phyloP scores from a whole-genome alignment of 1,140 invertebrate species.

The Plectrocnemia conspersa region DNA sequence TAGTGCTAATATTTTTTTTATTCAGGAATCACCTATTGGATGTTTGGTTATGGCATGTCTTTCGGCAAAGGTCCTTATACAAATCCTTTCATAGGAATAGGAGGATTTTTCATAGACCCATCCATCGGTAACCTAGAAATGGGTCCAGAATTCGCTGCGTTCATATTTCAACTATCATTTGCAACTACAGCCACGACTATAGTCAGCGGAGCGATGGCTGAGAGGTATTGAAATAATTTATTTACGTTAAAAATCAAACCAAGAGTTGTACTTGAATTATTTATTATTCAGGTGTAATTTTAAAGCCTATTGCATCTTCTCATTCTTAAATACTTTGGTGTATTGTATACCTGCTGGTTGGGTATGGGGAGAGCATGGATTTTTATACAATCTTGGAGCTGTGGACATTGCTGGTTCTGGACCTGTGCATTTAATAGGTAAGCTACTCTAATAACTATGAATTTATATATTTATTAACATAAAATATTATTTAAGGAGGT shows the following conservation, averaged over 20 bases:
- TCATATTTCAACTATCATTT: constrained; percentile 84
- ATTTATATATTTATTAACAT: constrained; percentile 25
- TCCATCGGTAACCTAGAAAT: constrained; percentile 62
- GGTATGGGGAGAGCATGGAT: constrained; percentile 85
- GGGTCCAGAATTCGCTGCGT: constrained; percentile 75
- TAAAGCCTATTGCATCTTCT: constrained; percentile 86
- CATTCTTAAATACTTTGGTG: constrained; percentile 81
- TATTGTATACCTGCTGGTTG: constrained; percentile 93
- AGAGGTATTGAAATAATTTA: constrained; percentile 70
- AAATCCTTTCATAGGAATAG: constrained; percentile 71
- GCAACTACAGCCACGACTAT: constrained; percentile 90
- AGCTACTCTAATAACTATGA: background rate
- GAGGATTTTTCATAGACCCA: constrained; percentile 69
- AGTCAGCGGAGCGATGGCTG: constrained; percentile 85
- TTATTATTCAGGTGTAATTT: constrained; percentile 70
- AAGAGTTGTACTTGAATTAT: background rate
- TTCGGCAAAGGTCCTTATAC: constrained; percentile 69
- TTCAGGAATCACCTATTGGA: constrained; percentile 82
- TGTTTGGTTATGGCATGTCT: constrained; percentile 88
- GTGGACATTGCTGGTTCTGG: constrained; percentile 91
- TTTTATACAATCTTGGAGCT: constrained; percentile 72
- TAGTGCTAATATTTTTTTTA: constrained; percentile 15
- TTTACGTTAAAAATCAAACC: too few relatives aligned
- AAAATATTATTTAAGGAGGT: constrained; percentile 43
- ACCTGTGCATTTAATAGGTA: constrained; percentile 84